Evolutionary conservation across 2,797 vertebrate genomes (phyloP), one percentile per base, ranked within the genome.

Genomic region (Sternotherus odoratus): DNA sequence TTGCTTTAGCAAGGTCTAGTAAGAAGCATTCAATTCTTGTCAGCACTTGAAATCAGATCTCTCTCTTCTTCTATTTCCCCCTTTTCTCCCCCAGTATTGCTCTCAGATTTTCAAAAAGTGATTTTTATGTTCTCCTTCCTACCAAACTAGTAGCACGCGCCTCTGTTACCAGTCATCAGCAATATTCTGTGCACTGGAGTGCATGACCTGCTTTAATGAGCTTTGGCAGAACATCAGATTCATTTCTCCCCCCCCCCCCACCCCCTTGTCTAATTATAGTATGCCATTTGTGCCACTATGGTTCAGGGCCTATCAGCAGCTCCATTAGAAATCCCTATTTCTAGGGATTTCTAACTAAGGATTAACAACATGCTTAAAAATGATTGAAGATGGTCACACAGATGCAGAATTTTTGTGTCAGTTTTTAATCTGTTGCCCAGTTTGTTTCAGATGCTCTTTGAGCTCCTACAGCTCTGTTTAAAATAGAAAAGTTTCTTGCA

Each of bases 161-260:
- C 3, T 94, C 94, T 90, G 79, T 86, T 83, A 43, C 87, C 81
- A 85, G 63, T 74, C 86, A 91, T 51, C 91, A 93, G 85, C 2
- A 19, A 85, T 81, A 63, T 39, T 93, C 83, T 92, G 89, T 77
- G 94, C 75, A 48, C 66, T 72, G 36, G 54, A 91, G 92, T 86
- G 94, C 94, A 89, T 80, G 92, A 88, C 92, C 94, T 83, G 12
- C 74, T 95, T 95, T 95, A 96, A 93, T 92, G 92, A 90, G 91
- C 39, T 90, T 86, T 96, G 96, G 95, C 96, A 93, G 91, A 96
- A 90, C 53, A 94, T 92, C 92, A 92, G 88, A 60, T 12, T 83
- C 89, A 79, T 93, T 92, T 60, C 63, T 88, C 83, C 19, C 1
- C 69, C 79, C 79, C 43, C 43, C 43, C 43, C 43, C 43, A 43